Conservation (phyloP, 2,797 vertebrate species). For the Bucorvus abyssinicus region DNA sequence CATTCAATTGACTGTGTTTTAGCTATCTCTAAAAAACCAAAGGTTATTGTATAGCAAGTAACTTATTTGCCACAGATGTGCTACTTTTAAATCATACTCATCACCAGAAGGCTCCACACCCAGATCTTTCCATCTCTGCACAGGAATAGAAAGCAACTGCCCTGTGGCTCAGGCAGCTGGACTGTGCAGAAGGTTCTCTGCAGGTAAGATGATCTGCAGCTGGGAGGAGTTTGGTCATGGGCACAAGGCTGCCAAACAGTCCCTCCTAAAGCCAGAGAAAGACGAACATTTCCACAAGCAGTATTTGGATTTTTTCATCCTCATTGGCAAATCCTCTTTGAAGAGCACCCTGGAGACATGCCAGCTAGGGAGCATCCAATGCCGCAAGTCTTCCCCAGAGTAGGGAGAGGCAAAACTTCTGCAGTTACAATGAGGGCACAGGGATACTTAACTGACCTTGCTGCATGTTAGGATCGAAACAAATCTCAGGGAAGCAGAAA, state of each 20-base stretch:
- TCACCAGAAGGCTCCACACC: background rate
- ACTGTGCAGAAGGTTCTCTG: constrained; percentile 11
- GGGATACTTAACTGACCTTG: background rate
- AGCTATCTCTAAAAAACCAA: constrained; percentile 37
- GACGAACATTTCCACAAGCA: background rate
- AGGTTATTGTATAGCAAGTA: background rate
- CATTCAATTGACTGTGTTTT: constrained; percentile 21
- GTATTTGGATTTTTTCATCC: background rate
- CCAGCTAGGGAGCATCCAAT: background rate
- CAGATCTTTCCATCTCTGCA: background rate
- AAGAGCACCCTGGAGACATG: background rate
- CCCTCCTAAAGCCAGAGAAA: background rate
- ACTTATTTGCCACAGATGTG: background rate
- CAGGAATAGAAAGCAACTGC: background rate
- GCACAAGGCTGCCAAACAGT: background rate
- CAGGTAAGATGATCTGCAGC: background rate
- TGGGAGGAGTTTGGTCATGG: background rate
- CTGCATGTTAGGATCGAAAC: background rate
- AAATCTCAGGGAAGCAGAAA: background rate
- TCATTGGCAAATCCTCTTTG: background rate
- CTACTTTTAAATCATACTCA: background rate
- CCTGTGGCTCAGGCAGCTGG: background rate
- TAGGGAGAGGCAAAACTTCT: background rate
- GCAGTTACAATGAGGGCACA: background rate
- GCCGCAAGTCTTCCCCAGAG: background rate